A percentile compares a stretch with the other conserved stretches of the same genome.
These are phyloP conservation scores for Phalacrocorax carbo DNA, from an alignment of 2,113 vertebrate genomes.

Conservation along the genomic window DNA sequence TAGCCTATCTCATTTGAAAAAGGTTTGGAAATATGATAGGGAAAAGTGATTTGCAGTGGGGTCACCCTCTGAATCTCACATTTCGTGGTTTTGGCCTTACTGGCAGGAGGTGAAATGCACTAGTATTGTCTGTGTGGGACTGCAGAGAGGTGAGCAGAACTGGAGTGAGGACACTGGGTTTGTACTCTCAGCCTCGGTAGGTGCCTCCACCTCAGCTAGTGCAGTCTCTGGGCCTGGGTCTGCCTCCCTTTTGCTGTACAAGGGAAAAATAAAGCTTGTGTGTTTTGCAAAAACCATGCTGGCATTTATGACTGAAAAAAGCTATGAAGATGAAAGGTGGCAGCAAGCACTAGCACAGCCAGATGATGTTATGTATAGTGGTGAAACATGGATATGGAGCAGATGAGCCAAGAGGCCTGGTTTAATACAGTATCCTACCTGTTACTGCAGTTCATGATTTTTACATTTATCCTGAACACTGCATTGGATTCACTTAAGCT, in stretches of 20 bases:
- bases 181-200: not conserved
- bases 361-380: not conserved
- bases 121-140: not conserved
- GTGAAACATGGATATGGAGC: not conserved
- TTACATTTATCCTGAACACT: not conserved
- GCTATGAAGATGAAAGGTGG: not conserved
- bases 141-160: not conserved
- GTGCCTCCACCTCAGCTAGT: not conserved
- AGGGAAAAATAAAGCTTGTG: not conserved
- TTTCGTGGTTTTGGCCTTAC: not conserved
- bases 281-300: accelerated
- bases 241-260: not conserved
- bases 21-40: not conserved
- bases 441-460: not conserved
- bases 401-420: not conserved
- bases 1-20: not conserved
- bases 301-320: not conserved
- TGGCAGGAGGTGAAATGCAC: not conserved
- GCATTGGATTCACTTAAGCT: accelerated
- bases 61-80: not conserved
- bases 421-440: not conserved
- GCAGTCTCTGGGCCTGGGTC: not conserved
- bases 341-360: accelerated
- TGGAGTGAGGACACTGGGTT: not conserved
- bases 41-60: not conserved